Evolutionary conservation across 2,888 invertebrate genomes (phyloP).

Genomic region (Cheilosia grossa): DNA sequence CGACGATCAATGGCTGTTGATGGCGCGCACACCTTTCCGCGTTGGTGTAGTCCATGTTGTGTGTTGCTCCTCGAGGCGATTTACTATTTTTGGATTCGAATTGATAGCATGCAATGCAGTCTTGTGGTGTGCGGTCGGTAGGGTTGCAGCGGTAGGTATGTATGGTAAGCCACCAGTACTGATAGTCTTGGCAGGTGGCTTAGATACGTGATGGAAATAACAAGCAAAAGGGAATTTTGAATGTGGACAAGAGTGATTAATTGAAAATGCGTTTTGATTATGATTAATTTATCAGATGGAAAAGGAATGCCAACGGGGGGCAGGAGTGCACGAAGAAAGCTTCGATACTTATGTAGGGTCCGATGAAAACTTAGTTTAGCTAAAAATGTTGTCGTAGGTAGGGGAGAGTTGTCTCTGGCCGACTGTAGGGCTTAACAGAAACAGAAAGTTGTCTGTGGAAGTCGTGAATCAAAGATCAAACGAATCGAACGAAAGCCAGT

Average conservation of each 20-base stretch:
- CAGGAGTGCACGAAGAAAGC: slow-evolving; percentile 1
- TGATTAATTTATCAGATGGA: slow-evolving; percentile 58
- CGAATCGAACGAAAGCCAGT: too few species aligned
- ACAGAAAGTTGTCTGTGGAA: not conserved
- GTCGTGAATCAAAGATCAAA: too few species aligned
- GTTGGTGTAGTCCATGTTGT: slow-evolving; percentile 69
- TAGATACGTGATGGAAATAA: slow-evolving; percentile 66
- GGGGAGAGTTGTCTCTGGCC: not conserved
- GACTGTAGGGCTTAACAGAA: too few species aligned
- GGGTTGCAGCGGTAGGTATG: not conserved
- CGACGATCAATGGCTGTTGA: slow-evolving; percentile 39
- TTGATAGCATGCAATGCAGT: slow-evolving; percentile 42
- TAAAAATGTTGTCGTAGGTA: slow-evolving; percentile 2
- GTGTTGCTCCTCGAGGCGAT: slow-evolving; percentile 42
- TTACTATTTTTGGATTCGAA: slow-evolving; percentile 58
- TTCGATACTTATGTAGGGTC: not conserved
- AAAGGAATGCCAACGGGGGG: slow-evolving; percentile 22
- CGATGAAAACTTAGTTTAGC: too few species aligned
- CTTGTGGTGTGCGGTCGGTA: slow-evolving; percentile 19
- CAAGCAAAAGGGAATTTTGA: slow-evolving; percentile 49
- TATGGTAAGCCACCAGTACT: slow-evolving; percentile 31
- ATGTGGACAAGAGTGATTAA: slow-evolving; percentile 41
- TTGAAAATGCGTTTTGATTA: slow-evolving; percentile 62
- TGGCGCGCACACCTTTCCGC: slow-evolving; percentile 69
- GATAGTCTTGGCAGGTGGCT: slow-evolving; percentile 67